phyloP scores from a whole-genome alignment of 2,888 invertebrate species.

The Auanema freiburgensis region DNA sequence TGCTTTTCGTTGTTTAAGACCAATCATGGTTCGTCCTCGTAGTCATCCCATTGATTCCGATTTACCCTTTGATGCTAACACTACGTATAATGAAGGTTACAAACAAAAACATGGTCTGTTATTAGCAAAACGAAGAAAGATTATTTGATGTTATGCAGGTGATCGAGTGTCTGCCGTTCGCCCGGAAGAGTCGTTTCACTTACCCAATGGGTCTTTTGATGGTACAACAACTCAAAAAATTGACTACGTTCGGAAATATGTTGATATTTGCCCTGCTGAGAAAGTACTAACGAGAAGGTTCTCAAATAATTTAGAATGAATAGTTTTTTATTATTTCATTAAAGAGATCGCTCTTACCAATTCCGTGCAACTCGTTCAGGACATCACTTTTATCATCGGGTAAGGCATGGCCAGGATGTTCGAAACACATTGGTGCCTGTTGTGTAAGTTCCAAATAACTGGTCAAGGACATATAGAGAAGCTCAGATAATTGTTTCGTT shows the following conservation, averaged over 20 bases:
- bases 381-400: conserved; percentile 33
- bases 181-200: conserved; percentile 23
- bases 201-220: conserved; percentile 31
- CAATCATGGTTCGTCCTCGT: conserved; percentile 11
- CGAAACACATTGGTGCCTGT: conserved; percentile 26
- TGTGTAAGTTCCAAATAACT: not conserved
- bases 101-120: conserved; percentile 21
- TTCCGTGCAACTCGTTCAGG: conserved; percentile 32
- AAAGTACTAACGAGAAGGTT: conserved; percentile 42
- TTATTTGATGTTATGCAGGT: conserved; percentile 17
- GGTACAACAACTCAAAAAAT: conserved; percentile 41
- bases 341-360: conserved; percentile 36
- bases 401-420: conserved; percentile 29
- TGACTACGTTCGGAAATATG: conserved; percentile 37
- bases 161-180: conserved; percentile 17
- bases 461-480: no score
- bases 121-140: not conserved
- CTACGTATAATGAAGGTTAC: conserved; percentile 19
- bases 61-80: conserved; percentile 14
- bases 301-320: not conserved
- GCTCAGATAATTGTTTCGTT: no score
- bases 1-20: not conserved
- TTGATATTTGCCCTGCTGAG: conserved; percentile 47
- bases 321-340: conserved; percentile 3
- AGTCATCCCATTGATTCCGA: conserved; percentile 11